Evolutionary conservation across 2,113 vertebrate species (phyloP).

Genomic region (cat (Felis catus)): DNA sequence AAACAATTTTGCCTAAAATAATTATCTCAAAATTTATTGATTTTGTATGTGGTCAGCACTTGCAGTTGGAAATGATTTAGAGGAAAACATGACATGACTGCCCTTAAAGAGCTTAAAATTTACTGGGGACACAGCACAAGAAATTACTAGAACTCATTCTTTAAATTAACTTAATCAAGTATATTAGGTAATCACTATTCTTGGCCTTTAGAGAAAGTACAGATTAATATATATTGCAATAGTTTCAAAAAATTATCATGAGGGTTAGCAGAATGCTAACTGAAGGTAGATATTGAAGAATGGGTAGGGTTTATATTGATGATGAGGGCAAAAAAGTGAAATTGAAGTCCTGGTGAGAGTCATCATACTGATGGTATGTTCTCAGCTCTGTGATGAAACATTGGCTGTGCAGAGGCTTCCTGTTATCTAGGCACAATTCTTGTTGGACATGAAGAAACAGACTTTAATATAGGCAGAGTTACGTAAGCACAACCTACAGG

Average conservation of each 20-base stretch:
- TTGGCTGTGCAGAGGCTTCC: neutral
- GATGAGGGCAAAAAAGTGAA: neutral
- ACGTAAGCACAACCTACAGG: neutral
- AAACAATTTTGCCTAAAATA: neutral
- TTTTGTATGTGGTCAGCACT: neutral
- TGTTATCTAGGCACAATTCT: neutral
- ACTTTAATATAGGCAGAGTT: neutral
- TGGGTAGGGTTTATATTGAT: neutral
- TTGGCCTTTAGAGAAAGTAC: neutral
- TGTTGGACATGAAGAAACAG: neutral
- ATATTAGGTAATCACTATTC: neutral
- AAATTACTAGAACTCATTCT: neutral
- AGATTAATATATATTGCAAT: neutral
- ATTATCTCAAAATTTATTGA: constrained; percentile 15
- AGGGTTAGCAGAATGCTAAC: neutral
- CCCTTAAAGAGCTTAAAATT: constrained; percentile 20
- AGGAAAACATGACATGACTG: constrained; percentile 2
- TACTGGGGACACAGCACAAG: neutral
- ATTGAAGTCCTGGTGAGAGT: neutral
- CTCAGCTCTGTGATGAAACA: neutral
- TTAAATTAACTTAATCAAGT: constrained; percentile 52
- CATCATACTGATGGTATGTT: neutral
- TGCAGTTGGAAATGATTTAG: neutral
- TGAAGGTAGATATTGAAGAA: neutral
- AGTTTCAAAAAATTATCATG: neutral